A percentile compares a stretch with the other conserved stretches of the same genome.
Conservation (phyloP, 2,888 invertebrate genomes). For the Agrilus mali region DNA sequence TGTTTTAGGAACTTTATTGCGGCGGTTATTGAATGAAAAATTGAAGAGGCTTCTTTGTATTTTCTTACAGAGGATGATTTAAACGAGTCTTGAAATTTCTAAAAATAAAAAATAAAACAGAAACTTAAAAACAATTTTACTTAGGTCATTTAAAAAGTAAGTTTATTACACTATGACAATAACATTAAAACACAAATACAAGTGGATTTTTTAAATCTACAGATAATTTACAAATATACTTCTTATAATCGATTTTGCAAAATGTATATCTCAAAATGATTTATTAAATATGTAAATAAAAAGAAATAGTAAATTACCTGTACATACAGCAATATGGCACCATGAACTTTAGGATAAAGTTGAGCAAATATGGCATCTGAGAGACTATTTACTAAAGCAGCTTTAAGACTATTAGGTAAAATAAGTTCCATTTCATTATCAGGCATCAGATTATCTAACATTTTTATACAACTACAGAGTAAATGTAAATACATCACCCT, state of each 20-base stretch:
- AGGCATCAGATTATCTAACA: conserved; percentile 33
- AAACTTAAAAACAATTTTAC: not conserved
- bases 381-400: conserved; percentile 29
- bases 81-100: conserved; percentile 32
- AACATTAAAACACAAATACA: too few relatives aligned
- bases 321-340: conserved; percentile 32
- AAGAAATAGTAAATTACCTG: conserved; percentile 30
- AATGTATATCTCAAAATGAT: too few relatives aligned
- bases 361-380: conserved; percentile 36
- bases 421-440: conserved; percentile 30
- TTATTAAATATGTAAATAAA: conserved; percentile 1
- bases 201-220: too few relatives aligned
- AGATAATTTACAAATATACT: too few relatives aligned
- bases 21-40: conserved; percentile 36
- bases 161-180: too few relatives aligned
- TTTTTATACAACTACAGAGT: conserved; percentile 29
- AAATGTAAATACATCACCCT: conserved; percentile 37
- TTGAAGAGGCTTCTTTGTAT: conserved; percentile 32
- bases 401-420: conserved; percentile 35
- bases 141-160: too few relatives aligned
- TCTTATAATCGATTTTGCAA: too few relatives aligned
- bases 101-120: conserved; percentile 6
- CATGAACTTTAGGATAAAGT: conserved; percentile 34
- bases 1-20: conserved; percentile 35
- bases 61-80: conserved; percentile 29